These are phyloP conservation scores for Drosophila ustulata DNA, from an alignment of 2,888 invertebrate genomes.

Conservation along the genomic window DNA sequence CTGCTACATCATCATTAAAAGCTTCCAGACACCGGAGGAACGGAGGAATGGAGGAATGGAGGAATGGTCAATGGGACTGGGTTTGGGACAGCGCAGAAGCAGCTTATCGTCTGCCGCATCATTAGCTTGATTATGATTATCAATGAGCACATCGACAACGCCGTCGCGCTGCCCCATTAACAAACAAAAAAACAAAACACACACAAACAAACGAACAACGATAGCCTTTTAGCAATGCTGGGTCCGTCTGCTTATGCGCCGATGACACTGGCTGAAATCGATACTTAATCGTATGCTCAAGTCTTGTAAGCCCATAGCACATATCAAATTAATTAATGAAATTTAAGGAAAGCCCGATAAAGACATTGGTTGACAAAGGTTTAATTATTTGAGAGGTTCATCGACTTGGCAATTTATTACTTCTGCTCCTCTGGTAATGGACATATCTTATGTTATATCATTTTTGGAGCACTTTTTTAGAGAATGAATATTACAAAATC, in stretches of 20 bases:
- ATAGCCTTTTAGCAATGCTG: not conserved
- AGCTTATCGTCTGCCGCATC: constrained; percentile 75
- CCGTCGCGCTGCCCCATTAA: constrained; percentile 49
- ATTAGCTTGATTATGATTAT: constrained; percentile 81
- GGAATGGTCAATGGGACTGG: constrained; percentile 5
- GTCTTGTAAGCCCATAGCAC: not conserved
- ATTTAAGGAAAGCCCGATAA: no score
- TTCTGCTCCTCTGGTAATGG: no score
- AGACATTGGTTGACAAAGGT: no score
- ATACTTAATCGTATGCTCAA: not conserved
- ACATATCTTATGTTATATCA: no score
- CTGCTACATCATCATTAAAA: constrained; percentile 68
- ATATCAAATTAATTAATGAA: no score
- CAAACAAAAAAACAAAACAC: constrained; percentile 43
- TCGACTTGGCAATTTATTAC: no score
- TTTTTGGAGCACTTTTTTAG: no score
- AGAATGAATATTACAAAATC: no score
- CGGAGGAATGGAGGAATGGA: no score
- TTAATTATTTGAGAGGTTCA: not conserved
- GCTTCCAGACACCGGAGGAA: constrained; percentile 11
- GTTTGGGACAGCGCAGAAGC: constrained; percentile 18
- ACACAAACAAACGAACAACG: constrained; percentile 23
- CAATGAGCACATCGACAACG: constrained; percentile 70
- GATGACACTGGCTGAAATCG: constrained; percentile 39
- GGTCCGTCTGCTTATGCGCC: constrained; percentile 7